Percentiles rank a stretch among this genome's conserved stretches.
phyloP scores from a whole-genome alignment of 2,888 invertebrate species.

The Troilus luridus region DNA sequence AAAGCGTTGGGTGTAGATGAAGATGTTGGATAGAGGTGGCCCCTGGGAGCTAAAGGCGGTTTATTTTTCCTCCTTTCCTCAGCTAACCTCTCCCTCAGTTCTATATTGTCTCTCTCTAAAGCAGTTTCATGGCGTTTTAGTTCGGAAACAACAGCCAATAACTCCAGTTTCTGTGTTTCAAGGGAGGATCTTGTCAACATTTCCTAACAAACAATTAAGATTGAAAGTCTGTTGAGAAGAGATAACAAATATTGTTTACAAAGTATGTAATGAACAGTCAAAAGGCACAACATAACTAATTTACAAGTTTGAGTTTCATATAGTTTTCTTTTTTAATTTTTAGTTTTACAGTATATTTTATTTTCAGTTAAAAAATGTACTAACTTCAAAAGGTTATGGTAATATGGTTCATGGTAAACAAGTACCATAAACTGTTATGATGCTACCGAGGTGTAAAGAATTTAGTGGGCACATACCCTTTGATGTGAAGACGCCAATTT shows the following conservation, averaged over 20 bases:
- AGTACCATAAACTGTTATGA: too few relatives aligned
- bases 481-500: too few relatives aligned
- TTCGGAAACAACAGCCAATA: slow-evolving; percentile 93
- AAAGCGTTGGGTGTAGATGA: slow-evolving; percentile 63
- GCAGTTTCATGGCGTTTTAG: slow-evolving; percentile 89
- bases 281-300: not conserved
- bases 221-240: not conserved
- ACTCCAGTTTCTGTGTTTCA: slow-evolving; percentile 94
- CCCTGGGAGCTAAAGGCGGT: slow-evolving; percentile 70
- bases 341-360: too few relatives aligned
- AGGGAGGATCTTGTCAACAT: slow-evolving; percentile 88
- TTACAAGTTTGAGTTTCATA: not conserved
- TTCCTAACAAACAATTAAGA: slow-evolving; percentile 74
- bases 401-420: too few relatives aligned
- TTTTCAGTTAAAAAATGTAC: too few relatives aligned
- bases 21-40: slow-evolving; percentile 68
- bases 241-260: slow-evolving; percentile 45
- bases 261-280: not conserved
- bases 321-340: too few relatives aligned
- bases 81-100: slow-evolving; percentile 74
- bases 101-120: slow-evolving; percentile 88
- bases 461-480: too few relatives aligned
- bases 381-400: too few relatives aligned
- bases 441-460: too few relatives aligned
- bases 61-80: slow-evolving; percentile 67